Evolutionary conservation across 2,888 invertebrate genomes (phyloP), one percentile per base, ranked within the genome.

Genomic region (Ormyrus thymus): DNA sequence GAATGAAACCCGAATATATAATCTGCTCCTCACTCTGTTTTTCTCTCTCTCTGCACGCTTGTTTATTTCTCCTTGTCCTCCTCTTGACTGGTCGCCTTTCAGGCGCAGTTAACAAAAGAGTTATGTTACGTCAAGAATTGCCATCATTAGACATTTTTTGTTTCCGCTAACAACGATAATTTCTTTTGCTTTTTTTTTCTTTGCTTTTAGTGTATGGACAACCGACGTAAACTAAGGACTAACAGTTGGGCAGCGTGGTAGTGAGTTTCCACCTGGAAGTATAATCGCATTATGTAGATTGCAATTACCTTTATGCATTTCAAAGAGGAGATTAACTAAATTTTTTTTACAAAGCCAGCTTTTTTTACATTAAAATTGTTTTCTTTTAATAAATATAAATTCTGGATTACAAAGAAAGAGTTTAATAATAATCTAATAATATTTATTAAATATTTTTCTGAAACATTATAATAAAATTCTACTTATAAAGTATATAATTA

Each of bases 151-250:
- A 86, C 83, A 86, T 84, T 83, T 81, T 84, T 79, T 83, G 81
- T 85, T 84, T 84, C 86, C 85, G 83, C 87, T 89, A 89, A 88
- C 86, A 89, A 88, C 86, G 86, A 87, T 86, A 86, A 88, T 86
- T 88, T 84, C 80, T 76, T 83, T 82, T 81, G 72, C 78, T 81
- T 81, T 81, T 83, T 79, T 82, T 84, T 84, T 83, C 81, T 86
- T 86, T 86, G 86, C 84, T 84, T 86, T 84, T 86, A 86, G 83
- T 87, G 85, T 86, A 87, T 86, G 87, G 87, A 87, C 87, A 88
- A 87, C 86, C 86, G 90, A 88, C 86, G 88, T 88, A 87, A 90
- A 89, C 87, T 90, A 89, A 88, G 89, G 87, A 86, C 88, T 90
- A 89, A 89, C 87, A 86, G 86, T 87, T 86, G 89, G 89, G 89